Conservation (phyloP, 2,888 invertebrate species). For the Plutella xylostella region DNA sequence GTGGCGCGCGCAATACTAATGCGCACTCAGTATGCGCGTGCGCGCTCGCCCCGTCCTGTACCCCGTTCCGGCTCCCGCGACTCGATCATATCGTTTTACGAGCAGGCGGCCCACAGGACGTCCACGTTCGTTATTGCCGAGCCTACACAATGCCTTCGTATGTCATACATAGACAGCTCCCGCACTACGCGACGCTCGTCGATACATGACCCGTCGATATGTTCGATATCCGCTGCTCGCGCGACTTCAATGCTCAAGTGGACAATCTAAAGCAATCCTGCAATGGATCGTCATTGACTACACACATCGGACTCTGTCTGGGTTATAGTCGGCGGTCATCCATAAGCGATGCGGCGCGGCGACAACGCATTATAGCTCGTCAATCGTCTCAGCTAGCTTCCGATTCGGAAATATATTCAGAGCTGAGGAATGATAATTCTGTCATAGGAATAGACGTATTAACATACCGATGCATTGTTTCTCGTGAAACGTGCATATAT, state of each 20-base stretch:
- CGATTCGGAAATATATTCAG: constrained; percentile 68
- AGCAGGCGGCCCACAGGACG: constrained; percentile 59
- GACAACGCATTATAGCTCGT: constrained; percentile 62
- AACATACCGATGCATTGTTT: constrained; percentile 44
- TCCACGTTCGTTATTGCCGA: constrained; percentile 37
- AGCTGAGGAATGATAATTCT: constrained; percentile 43
- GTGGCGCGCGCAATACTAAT: neutral
- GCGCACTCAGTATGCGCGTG: constrained; percentile 61
- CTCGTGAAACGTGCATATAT: constrained; percentile 20
- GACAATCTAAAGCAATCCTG: neutral
- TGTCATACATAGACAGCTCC: constrained; percentile 41
- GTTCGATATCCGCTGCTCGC: neutral
- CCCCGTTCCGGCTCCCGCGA: constrained; percentile 69
- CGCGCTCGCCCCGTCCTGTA: constrained; percentile 65
- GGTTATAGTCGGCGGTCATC: constrained; percentile 32
- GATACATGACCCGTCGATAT: neutral
- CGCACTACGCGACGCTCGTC: neutral
- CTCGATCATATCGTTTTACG: constrained; percentile 70
- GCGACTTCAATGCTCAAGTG: neutral
- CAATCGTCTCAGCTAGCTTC: constrained; percentile 63
- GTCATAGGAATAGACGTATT: constrained; percentile 42
- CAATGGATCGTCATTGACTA: neutral
- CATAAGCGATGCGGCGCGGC: constrained; percentile 63
- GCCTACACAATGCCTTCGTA: constrained; percentile 64
- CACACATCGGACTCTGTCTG: neutral